Base-by-base conservation (phyloP, 1,140 invertebrate genomes). In the Nomia melanderi region DNA sequence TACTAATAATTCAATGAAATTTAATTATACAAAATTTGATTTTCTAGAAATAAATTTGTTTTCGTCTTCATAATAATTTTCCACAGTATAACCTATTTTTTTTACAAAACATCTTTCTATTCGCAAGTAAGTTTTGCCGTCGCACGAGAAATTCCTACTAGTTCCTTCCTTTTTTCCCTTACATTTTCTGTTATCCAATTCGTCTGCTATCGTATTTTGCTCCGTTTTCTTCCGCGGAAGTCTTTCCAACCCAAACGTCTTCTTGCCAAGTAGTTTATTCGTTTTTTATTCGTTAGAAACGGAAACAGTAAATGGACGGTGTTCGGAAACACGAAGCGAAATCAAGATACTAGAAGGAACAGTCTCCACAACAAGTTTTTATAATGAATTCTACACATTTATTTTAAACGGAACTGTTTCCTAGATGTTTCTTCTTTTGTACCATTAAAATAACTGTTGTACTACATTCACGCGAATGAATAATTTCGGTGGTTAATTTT, bases 131-230 rank as follows among this genome's bases (percentile, higher is more conserved):
- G 36, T n/a, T 64, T 29, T 23, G 2, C 57, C 20, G 20, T 23
- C 39, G 4, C 23, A 12, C 8, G n/a, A 33, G 17, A 70, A 44
- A 29, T 57, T 69, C 17, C 67, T 1, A 7, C 53, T 31, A 14
- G 2, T 57, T 31, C 4, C 8, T 41, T 11, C 11, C 25, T 23
- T 53, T 33, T 50, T 8, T 50, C 8, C 47, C 7, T 17, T 2
- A 4, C 12, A 4, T 31, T 71, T 47, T 14, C 39, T n/a, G 56
- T 71, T 60, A 71, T 71, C 36, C 69, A 60, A 60, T 60, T 71
- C n/a, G 69, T 36, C 31, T 60, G 7, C 33, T n/a, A 60, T 7
- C 31, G 33, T 33, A 39, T 12, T 44, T 47, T 41, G 44, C 29
- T 31, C n/a, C n/a, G 41, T 71, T 47, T 29, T 47, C 54, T 60